Percentiles rank a stretch among this genome's conserved stretches.
Conservation (phyloP, 2,797 vertebrate genomes). For the Manis javanica region DNA sequence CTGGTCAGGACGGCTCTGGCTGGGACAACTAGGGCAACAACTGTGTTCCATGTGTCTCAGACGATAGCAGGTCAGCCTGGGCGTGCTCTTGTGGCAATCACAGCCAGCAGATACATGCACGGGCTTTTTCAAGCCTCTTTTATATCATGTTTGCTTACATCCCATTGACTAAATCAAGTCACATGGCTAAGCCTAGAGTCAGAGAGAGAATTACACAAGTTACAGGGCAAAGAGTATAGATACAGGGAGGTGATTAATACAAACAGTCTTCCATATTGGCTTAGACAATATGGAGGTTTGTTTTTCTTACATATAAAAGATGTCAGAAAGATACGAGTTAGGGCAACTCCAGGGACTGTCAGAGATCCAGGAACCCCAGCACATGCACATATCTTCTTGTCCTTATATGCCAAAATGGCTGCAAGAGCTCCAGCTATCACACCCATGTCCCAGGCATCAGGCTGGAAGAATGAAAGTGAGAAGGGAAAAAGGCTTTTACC, state of each 20-base stretch:
- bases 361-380: neutral
- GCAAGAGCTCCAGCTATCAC: conserved; percentile 12
- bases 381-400: neutral
- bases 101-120: neutral
- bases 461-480: neutral
- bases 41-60: fast-evolving
- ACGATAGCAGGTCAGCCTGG: neutral
- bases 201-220: neutral
- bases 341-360: neutral
- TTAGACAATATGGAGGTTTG: neutral
- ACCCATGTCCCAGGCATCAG: neutral
- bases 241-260: neutral
- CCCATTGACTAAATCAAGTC: neutral
- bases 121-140: neutral
- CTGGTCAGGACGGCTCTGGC: neutral
- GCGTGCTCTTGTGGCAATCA: neutral
- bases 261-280: too few relatives aligned
- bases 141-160: neutral
- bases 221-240: neutral
- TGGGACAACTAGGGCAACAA: neutral
- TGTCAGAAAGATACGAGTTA: neutral
- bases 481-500: neutral
- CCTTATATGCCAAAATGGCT: neutral
- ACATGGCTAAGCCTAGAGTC: neutral
- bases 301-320: neutral